Evolutionary conservation across 2,888 invertebrate species (phyloP).

Genomic region (Ophraella communa): DNA sequence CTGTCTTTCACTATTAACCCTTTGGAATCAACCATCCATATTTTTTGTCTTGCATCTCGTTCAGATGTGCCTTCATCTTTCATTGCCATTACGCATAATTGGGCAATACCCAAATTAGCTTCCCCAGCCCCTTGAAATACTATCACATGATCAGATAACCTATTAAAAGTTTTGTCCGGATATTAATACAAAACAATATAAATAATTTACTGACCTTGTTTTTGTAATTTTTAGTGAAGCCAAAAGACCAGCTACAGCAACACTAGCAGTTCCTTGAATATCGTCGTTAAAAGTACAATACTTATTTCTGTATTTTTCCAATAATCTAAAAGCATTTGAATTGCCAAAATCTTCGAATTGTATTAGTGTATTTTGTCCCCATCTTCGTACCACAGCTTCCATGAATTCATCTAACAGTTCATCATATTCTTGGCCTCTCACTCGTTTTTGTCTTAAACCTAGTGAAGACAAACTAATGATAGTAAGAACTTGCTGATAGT

Average conservation of each 20-base stretch:
- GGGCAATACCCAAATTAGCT: slow-evolving; percentile 77
- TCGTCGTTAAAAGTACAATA: slow-evolving; percentile 99
- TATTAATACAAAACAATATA: not conserved
- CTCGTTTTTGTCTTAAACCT: slow-evolving; percentile 81
- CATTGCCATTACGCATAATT: slow-evolving; percentile 93
- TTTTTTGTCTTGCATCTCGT: slow-evolving; percentile 77
- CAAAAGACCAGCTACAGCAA: slow-evolving; percentile 92
- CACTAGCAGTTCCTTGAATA: slow-evolving; percentile 86
- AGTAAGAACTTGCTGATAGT: not conserved
- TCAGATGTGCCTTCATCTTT: slow-evolving; percentile 76
- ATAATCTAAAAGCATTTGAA: slow-evolving; percentile 91
- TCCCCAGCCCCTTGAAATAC: slow-evolving; percentile 96
- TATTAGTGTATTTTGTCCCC: slow-evolving; percentile 84
- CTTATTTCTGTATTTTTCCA: slow-evolving; percentile 85
- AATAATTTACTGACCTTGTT: slow-evolving; percentile 55
- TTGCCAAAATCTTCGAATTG: slow-evolving; percentile 99
- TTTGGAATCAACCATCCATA: slow-evolving; percentile 96
- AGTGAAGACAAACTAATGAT: no score
- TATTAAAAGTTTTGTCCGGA: slow-evolving; percentile 38
- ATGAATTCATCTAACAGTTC: slow-evolving; percentile 97
- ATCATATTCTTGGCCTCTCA: slow-evolving; percentile 86
- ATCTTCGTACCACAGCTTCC: slow-evolving; percentile 84
- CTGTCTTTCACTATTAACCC: slow-evolving; percentile 91
- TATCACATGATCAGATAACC: slow-evolving; percentile 82
- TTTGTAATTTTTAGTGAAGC: slow-evolving; percentile 86